phyloP scores from a whole-genome alignment of 2,113 vertebrate genomes.

The Mormyrus iriodes region DNA sequence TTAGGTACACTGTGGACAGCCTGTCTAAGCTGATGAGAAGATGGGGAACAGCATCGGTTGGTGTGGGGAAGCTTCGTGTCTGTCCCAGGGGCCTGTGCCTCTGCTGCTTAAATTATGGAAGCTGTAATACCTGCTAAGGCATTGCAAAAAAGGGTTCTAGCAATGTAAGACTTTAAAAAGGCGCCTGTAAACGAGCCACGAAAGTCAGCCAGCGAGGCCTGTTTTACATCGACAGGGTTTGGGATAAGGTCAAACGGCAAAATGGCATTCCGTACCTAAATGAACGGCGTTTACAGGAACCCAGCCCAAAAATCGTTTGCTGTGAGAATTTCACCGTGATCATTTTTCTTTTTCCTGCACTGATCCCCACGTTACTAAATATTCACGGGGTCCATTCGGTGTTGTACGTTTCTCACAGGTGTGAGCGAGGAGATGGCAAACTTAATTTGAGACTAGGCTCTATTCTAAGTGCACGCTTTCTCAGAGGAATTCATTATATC shows the following conservation, averaged over 20 bases:
- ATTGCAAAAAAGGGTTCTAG: background rate
- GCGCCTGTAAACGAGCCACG: background rate
- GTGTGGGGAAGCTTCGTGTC: background rate
- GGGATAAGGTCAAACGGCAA: background rate
- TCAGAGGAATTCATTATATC: conserved; percentile 30
- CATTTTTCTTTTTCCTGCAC: background rate
- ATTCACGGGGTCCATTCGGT: background rate
- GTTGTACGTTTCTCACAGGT: background rate
- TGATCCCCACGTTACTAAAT: background rate
- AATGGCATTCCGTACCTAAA: background rate
- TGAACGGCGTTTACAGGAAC: background rate
- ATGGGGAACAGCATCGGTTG: background rate
- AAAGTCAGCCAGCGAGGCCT: background rate
- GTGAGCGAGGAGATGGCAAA: conserved; percentile 9
- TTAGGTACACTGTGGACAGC: background rate
- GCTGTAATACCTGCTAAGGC: background rate
- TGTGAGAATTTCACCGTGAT: background rate
- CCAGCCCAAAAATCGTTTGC: background rate
- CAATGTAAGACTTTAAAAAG: background rate
- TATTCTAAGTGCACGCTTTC: conserved; percentile 17
- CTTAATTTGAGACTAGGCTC: conserved; percentile 17
- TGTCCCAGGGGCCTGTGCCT: background rate
- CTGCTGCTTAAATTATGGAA: background rate
- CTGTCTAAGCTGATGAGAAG: background rate
- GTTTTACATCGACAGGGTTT: background rate